Evolutionary conservation across 92 coral and sea anemone species (phyloP).

Genomic region (Ricordea florida): DNA sequence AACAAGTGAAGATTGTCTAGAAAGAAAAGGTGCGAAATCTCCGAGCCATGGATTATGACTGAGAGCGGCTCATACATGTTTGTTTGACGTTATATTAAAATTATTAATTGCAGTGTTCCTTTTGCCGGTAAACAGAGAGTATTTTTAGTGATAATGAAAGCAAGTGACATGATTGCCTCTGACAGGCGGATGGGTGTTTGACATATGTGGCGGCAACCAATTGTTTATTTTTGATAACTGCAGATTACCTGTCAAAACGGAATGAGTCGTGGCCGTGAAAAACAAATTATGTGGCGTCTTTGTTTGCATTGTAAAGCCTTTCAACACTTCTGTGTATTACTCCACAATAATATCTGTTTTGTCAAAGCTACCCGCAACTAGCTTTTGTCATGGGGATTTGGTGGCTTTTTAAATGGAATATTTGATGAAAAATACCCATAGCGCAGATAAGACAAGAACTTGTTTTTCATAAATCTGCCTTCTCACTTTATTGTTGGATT

Average conservation of each 20-base stretch:
- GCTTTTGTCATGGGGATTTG: conserved; percentile 49
- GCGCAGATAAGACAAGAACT: background rate
- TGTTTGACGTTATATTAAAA: conserved; percentile 7
- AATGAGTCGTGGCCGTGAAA: conserved; percentile 81
- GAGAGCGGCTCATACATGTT: conserved; percentile 27
- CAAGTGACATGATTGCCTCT: conserved; percentile 63
- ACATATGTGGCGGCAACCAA: conserved; percentile 65
- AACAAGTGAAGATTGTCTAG: background rate
- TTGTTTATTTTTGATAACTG: conserved; percentile 77
- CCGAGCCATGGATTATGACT: conserved; percentile 7
- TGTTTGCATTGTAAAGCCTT: conserved; percentile 79
- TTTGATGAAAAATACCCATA: conserved; percentile 27
- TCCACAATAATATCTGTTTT: conserved; percentile 57
- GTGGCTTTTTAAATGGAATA: conserved; percentile 58
- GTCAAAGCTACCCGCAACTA: conserved; percentile 76
- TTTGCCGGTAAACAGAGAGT: conserved; percentile 1
- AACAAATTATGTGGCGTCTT: conserved; percentile 77
- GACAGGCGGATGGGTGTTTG: conserved; percentile 73
- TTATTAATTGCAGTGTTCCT: background rate
- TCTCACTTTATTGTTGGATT: conserved; percentile 17
- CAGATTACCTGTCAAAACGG: conserved; percentile 85
- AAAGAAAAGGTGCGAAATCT: background rate
- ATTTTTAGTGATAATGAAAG: conserved; percentile 77
- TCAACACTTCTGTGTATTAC: conserved; percentile 74
- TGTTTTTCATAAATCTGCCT: background rate